Evolutionary conservation across 1,140 invertebrate genomes (phyloP).

Genomic region (Phthorimaea operculella): DNA sequence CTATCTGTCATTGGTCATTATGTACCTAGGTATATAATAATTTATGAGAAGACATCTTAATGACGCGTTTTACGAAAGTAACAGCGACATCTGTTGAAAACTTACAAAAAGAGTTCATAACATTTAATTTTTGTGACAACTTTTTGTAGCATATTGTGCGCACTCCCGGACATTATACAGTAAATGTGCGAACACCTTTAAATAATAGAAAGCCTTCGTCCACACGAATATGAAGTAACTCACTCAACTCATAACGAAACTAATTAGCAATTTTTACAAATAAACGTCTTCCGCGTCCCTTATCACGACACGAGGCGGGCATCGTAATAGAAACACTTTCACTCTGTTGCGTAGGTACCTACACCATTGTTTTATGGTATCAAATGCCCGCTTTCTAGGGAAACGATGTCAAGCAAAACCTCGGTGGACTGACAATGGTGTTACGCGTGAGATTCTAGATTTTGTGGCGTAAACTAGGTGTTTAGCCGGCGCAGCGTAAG

Average conservation of each 20-base stretch:
- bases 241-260: neutral
- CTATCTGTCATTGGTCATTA: no score
- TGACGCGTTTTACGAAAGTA: no score
- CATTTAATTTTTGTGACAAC: no score
- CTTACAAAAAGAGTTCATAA: no score
- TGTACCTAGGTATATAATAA: no score
- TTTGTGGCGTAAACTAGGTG: neutral
- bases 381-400: conserved; percentile 16
- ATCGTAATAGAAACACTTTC: neutral
- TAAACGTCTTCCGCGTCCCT: neutral
- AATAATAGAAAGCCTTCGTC: neutral
- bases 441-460: conserved; percentile 1
- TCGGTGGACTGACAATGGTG: conserved; percentile 16
- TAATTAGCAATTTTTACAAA: neutral
- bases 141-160: no score
- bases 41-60: no score
- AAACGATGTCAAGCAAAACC: conserved; percentile 16
- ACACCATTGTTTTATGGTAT: conserved; percentile 16
- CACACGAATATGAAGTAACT: neutral
- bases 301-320: neutral
- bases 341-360: neutral
- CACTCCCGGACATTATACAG: no score
- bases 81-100: no score
- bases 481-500: no score
- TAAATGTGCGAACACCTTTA: neutral